phyloP scores from a whole-genome alignment of 2,888 invertebrate species.

The Luperina nickerlii region DNA sequence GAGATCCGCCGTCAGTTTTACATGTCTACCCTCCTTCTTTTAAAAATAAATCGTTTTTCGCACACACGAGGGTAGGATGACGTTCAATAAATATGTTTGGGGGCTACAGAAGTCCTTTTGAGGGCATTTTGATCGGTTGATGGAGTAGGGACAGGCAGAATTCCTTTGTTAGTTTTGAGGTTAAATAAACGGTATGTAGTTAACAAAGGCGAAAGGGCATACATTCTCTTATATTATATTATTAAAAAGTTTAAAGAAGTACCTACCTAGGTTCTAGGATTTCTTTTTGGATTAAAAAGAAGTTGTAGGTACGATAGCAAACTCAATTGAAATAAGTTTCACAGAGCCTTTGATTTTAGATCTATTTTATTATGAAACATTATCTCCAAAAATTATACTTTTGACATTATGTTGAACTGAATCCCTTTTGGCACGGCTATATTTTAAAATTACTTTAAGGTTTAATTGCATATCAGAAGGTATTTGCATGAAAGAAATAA shows the following conservation, averaged over 20 bases:
- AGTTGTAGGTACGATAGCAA: neutral
- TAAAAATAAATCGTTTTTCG: conserved; percentile 53
- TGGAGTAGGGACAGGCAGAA: neutral
- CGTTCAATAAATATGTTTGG: conserved; percentile 38
- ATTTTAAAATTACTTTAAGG: neutral
- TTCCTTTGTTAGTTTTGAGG: conserved; percentile 22
- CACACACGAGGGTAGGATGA: conserved; percentile 30
- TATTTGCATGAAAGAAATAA: no score
- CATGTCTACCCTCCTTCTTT: conserved; percentile 45
- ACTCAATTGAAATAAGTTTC: neutral
- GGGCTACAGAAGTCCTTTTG: conserved; percentile 38
- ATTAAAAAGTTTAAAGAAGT: neutral
- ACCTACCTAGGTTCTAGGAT: neutral
- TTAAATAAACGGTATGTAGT: neutral
- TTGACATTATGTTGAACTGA: neutral
- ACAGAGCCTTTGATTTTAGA: neutral
- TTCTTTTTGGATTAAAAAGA: neutral
- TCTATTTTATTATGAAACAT: neutral
- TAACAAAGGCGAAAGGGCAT: neutral
- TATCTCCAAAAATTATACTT: neutral
- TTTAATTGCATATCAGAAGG: no score
- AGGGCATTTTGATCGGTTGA: conserved; percentile 18
- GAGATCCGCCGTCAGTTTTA: conserved; percentile 28
- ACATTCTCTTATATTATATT: neutral
- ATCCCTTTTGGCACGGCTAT: neutral